phyloP scores from a whole-genome alignment of 2,113 vertebrate genomes.

The Poecilia latipinna region DNA sequence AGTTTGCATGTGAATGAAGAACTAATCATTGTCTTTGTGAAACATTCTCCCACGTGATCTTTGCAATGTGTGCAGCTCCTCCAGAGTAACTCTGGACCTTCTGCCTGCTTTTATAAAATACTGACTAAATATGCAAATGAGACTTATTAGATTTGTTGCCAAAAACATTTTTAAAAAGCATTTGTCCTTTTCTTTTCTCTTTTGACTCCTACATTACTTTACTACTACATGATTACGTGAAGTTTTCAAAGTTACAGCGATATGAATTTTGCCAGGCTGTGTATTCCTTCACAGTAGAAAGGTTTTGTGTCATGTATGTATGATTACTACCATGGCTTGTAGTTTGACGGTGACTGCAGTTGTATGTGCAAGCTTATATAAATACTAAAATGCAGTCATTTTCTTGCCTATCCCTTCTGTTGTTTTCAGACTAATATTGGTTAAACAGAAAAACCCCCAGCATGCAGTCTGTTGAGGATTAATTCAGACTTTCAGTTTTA shows the following conservation, averaged over 20 bases:
- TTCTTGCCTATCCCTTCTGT: not conserved
- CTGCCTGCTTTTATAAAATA: not conserved
- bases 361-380: not conserved
- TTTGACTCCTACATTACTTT: not conserved
- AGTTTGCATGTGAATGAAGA: not conserved
- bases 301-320: not conserved
- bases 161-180: not conserved
- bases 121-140: not conserved
- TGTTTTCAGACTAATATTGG: slow-evolving; percentile 5
- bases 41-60: not conserved
- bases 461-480: slow-evolving; percentile 36
- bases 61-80: not conserved
- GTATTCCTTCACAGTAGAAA: not conserved
- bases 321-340: not conserved
- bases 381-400: not conserved
- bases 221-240: not conserved
- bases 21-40: not conserved
- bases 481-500: slow-evolving; percentile 31
- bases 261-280: not conserved
- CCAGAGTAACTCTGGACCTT: not conserved
- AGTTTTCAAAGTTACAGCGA: not conserved
- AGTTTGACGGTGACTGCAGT: not conserved
- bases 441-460: not conserved
- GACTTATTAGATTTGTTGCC: not conserved
- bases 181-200: not conserved